These are phyloP conservation scores for Charaxes varanes DNA, from an alignment of 1,140 invertebrate genomes.

Conservation along the genomic window DNA sequence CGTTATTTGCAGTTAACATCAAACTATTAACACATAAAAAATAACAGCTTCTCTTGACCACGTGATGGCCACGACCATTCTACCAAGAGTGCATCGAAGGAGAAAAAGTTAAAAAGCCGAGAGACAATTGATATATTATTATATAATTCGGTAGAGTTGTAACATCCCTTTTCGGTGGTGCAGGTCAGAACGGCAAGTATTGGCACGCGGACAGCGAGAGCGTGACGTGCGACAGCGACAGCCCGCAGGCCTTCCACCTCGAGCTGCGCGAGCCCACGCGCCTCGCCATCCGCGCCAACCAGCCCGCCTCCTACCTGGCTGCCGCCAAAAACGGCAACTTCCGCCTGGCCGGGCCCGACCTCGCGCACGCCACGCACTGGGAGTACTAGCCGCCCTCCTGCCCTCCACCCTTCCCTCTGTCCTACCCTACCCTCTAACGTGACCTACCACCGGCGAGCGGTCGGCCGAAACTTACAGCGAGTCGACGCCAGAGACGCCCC, in stretches of 20 bases:
- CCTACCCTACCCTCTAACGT: no score
- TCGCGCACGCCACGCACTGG: slow-evolving; percentile 91
- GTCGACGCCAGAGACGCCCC: no score
- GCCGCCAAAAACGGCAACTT: slow-evolving; percentile 96
- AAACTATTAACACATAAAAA: no score
- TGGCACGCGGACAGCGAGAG: slow-evolving; percentile 92
- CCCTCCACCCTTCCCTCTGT: not conserved
- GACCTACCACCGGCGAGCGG: no score
- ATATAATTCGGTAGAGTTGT: not conserved
- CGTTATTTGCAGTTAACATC: no score
- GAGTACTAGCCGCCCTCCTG: slow-evolving; percentile 84
- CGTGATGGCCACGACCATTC: no score
- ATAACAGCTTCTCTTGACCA: no score
- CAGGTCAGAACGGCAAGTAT: slow-evolving; percentile 95
- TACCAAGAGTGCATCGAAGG: no score
- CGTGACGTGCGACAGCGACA: slow-evolving; percentile 89
- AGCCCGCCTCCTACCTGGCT: slow-evolving; percentile 86
- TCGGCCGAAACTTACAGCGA: no score
- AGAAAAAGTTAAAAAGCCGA: no score
- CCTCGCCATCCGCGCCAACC: slow-evolving; percentile 89
- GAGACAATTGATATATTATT: no score
- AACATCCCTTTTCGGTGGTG: no score
- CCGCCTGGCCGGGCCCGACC: slow-evolving; percentile 86
- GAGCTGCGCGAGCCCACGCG: slow-evolving; percentile 94
- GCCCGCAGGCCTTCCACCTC: slow-evolving; percentile 92